Evolutionary conservation across 2,797 vertebrate species (phyloP).

Genomic region (Perdix hodgsoniae): DNA sequence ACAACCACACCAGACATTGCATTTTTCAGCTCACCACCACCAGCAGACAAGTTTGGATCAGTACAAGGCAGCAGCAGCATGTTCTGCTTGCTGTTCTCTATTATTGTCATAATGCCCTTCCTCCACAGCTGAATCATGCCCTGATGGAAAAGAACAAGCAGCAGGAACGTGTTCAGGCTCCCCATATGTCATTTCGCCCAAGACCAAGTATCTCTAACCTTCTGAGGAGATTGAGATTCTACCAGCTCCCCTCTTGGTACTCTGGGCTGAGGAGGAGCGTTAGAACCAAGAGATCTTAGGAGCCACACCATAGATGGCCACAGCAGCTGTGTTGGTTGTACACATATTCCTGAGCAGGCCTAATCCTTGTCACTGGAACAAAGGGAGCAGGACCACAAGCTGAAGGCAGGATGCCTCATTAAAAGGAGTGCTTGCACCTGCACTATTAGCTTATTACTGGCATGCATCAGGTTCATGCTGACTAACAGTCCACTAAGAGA

Average conservation of each 20-base stretch:
- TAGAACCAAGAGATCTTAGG: neutral
- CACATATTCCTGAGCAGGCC: rapidly evolving
- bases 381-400: neutral
- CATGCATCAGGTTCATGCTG: neutral
- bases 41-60: neutral
- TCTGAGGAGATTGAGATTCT: neutral
- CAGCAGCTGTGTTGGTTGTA: neutral
- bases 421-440: neutral
- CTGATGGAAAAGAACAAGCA: neutral
- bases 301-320: neutral
- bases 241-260: neutral
- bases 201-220: neutral
- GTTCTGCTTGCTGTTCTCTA: neutral
- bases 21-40: neutral
- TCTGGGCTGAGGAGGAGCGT: rapidly evolving
- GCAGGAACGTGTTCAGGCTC: neutral
- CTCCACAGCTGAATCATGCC: neutral
- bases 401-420: neutral
- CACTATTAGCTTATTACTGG: neutral
- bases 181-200: neutral
- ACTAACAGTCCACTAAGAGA: neutral
- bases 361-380: neutral
- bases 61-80: neutral
- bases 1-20: neutral
- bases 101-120: neutral